Base-by-base conservation (phyloP, 2,113 vertebrate genomes). In the Synodontis membranacea region DNA sequence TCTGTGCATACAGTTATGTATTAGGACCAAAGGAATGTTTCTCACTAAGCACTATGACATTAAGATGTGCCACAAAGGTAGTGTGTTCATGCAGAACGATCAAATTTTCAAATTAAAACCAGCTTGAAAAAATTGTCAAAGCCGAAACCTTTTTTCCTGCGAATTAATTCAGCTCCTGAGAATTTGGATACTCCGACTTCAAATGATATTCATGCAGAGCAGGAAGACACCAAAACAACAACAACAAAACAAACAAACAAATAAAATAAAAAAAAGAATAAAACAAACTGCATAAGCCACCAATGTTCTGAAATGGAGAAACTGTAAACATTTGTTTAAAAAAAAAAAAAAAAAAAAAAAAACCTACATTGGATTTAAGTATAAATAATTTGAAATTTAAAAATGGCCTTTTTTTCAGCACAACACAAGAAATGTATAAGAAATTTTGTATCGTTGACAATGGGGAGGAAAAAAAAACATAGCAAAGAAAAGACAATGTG, bases 11-110 rank as follows among this genome's bases (percentile, higher is more conserved):
- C 19, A 64, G 23, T 25, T 72, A 80, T 68, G 25, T 66, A 54
- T 60, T 68, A 86, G 15, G 17, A 84, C 80, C 72, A 84, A 37
- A 82, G 83, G 86, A 90, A 86, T 86, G 82, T 90, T 79, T 88
- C 25, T 58, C 15, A 86, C 83, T 68, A 82, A 70, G 28, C 19
- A 80, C 42, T 46, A 83, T 74, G 80, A 85, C 70, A 64, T 60
- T 31, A 15, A 23, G 56, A 42, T 83, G 25, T 56, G 44, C 79
- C 54, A 86, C 34, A 50, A 76, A 64, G 12, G 42, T 42, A 64
- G 50, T 86, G 81, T 70, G 76, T 64, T 74, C 11, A 82, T 42
- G 34, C 21, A 82, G 62, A 74, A 25, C 64, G 37, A 31, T 37
- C 42, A 3, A 75, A 44, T 54, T 72, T 44, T 25, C 17, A 70